Conservation (phyloP, 2,113 vertebrate genomes). For the Thalassarche chlororhynchos region DNA sequence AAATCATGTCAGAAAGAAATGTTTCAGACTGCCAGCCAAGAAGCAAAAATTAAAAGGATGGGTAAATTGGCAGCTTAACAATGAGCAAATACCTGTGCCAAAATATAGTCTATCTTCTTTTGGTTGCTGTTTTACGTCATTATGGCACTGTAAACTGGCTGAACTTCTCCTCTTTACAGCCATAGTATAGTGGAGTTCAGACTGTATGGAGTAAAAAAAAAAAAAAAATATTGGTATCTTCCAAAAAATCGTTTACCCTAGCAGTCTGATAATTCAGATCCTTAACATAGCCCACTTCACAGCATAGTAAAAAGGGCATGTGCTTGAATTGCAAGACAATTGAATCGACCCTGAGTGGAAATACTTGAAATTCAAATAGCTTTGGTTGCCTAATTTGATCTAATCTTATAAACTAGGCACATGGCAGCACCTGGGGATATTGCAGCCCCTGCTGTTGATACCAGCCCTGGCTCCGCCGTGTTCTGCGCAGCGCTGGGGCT, state of each 20-base stretch:
- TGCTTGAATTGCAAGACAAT: not conserved
- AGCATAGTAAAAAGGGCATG: not conserved
- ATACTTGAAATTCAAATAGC: conserved; percentile 27
- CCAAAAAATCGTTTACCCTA: not conserved
- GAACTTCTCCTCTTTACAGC: not conserved
- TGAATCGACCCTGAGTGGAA: not conserved
- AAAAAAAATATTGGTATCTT: not conserved
- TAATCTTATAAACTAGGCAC: not conserved
- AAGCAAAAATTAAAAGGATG: conserved; percentile 30
- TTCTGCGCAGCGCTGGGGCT: not conserved
- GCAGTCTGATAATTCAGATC: not conserved
- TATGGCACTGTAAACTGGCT: not conserved
- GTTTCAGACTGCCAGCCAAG: conserved; percentile 4
- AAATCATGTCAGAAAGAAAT: conserved; percentile 4
- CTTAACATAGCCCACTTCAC: not conserved
- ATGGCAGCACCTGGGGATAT: not conserved
- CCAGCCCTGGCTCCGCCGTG: accelerated
- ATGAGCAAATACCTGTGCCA: conserved; percentile 18
- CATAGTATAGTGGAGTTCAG: not conserved
- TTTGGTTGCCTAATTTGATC: not conserved
- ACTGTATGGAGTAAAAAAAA: not conserved
- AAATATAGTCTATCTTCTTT: not conserved
- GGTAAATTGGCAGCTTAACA: not conserved
- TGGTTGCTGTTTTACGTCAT: not conserved
- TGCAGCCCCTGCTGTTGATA: not conserved